Evolutionary conservation across 2,797 vertebrate genomes (phyloP).

Genomic region (Tadarida brasiliensis): DNA sequence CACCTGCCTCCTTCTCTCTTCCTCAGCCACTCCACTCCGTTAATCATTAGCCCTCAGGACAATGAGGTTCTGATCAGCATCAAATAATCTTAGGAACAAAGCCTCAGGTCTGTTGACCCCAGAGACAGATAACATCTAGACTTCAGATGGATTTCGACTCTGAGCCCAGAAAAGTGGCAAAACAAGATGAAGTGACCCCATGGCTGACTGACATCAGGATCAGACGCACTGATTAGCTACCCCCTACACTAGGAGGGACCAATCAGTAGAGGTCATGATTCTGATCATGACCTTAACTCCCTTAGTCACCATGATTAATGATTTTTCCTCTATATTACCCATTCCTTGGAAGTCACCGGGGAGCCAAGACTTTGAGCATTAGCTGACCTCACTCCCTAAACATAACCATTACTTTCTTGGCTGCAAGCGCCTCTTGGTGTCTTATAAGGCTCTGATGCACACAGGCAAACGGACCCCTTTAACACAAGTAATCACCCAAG

Average conservation of each 20-base stretch:
- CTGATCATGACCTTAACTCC: background rate
- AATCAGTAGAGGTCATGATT: background rate
- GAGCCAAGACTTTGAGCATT: background rate
- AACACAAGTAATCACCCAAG: slow-evolving; percentile 77
- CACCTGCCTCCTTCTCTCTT: no score
- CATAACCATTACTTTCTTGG: background rate
- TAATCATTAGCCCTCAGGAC: no score
- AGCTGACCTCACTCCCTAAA: background rate
- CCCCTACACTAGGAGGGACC: background rate
- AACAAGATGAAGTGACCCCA: background rate
- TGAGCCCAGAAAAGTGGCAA: background rate
- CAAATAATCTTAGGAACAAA: background rate
- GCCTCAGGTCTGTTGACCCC: background rate
- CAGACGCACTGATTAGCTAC: background rate
- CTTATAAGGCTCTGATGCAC: background rate
- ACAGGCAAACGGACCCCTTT: background rate
- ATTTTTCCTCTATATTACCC: no score
- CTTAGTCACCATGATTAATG: no score
- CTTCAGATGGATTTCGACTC: background rate
- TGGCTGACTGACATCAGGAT: background rate
- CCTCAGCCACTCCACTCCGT: no score
- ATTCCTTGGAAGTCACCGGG: background rate
- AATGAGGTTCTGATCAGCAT: no score
- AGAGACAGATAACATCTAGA: background rate
- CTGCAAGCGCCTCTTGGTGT: background rate